Evolutionary conservation across 2,888 invertebrate genomes (phyloP), one percentile per base, ranked within the genome.

Genomic region (Pocota personata): DNA sequence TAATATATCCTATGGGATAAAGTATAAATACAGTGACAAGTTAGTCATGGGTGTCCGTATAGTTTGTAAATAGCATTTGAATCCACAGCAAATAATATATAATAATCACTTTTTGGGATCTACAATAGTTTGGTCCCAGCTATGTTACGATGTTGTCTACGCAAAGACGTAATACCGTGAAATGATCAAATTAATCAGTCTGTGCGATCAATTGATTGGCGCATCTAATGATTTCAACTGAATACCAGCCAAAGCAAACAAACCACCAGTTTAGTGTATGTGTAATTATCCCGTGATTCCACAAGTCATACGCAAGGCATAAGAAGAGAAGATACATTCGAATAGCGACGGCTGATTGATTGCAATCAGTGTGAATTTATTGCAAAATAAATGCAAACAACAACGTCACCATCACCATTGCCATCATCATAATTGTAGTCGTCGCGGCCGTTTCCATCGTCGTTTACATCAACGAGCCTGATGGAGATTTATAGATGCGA

Each of bases 381-480:
- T 72, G 64, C 64, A 58, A 79, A 48, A 79, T 73, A 72, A 79
- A 73, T 73, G 64, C 73, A 79, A 73, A 79, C 57, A 73, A 50
- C 58, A 72, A 50, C 79, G 37, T 69, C 73, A 52, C 19, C 64
- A 75, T 32, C 43, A 12, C 35, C 24, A 66, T 37, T 48, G 12
- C 48, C 64, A 67, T 76, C 27, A 73, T 21, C 37, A 52, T 73
- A 60, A 52, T 50, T 60, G 16, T 24, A 24, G 19, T 35, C 57
- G 16, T 55, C 16, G 30, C 16, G 14, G 35, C 19, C 21, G 27
- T 30, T 46, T 27, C 62, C 43, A 52, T 37, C 50, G 30, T 30
- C n/a, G 30, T 30, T 27, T 7, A 14, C 19, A 16, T 32, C 32
- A 16, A 12, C 55, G 8, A n/a, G n/a, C 3, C 14, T 40, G 21